phyloP scores from a whole-genome alignment of 2,888 invertebrate species.

The Xanthostigma xanthostigma region DNA sequence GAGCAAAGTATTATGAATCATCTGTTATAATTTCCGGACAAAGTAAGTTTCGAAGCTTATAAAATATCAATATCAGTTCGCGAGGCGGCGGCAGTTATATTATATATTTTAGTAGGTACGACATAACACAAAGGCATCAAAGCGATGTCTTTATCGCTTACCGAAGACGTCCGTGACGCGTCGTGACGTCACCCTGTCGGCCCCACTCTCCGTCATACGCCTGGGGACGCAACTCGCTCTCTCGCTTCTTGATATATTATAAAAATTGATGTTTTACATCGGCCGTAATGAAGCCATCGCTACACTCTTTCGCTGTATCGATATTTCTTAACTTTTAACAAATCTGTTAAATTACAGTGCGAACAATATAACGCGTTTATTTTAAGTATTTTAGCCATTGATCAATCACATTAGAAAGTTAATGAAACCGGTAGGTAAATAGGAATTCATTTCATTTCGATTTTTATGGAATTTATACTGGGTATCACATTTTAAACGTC shows the following conservation, averaged over 20 bases:
- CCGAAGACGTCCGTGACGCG: background rate
- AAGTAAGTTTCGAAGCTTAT: background rate
- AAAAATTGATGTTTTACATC: background rate
- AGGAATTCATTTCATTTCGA: too few species aligned
- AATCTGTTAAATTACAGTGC: background rate
- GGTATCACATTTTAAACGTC: too few species aligned
- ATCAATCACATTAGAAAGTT: background rate
- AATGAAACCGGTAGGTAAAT: too few species aligned
- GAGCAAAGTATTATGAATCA: too few species aligned
- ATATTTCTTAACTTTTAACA: background rate
- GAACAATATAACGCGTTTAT: background rate
- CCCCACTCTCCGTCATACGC: conserved; percentile 10
- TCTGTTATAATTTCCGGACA: too few species aligned
- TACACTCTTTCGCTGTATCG: background rate
- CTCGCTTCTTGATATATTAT: background rate
- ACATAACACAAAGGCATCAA: background rate
- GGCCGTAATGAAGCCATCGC: background rate
- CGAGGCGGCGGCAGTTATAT: background rate
- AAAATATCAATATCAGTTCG: conserved; percentile 1
- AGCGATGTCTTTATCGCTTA: background rate
- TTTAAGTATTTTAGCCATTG: background rate
- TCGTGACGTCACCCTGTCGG: conserved; percentile 14
- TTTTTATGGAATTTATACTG: too few species aligned
- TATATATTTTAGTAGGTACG: too few species aligned
- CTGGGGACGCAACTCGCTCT: background rate